Conservation (phyloP, 2,888 invertebrate species). For the Pheosia gnoma region DNA sequence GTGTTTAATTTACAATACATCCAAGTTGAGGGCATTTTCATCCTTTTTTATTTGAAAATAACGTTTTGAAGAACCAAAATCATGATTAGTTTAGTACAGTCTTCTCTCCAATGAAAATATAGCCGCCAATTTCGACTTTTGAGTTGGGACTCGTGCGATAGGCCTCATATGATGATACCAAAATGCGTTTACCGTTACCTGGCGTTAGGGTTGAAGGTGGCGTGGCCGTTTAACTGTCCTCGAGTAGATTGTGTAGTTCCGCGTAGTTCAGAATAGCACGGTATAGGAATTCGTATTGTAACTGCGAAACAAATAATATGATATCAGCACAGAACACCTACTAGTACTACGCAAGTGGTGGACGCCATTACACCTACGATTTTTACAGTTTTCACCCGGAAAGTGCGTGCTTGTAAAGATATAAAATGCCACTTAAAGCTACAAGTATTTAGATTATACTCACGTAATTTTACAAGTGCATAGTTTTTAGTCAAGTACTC, state of each 20-base stretch:
- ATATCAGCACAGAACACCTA: background rate
- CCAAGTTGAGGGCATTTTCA: background rate
- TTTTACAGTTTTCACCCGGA: too few species aligned
- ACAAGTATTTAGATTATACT: too few species aligned
- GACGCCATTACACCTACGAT: too few species aligned
- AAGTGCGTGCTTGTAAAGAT: too few species aligned
- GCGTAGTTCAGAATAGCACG: conserved; percentile 95
- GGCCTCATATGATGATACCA: conserved; percentile 1
- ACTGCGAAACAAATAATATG: conserved; percentile 80
- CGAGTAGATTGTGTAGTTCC: conserved; percentile 91
- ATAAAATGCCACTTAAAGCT: too few species aligned
- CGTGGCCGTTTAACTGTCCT: conserved; percentile 75
- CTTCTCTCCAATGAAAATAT: conserved; percentile 2
- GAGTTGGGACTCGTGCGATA: background rate
- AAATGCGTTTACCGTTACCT: background rate
- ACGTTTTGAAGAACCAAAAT: background rate
- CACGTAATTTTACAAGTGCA: too few species aligned
- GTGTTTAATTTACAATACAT: background rate
- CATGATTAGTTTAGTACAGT: background rate
- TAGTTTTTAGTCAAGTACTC: too few species aligned
- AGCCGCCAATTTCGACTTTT: background rate
- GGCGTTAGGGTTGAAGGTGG: background rate
- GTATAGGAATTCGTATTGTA: conserved; percentile 96
- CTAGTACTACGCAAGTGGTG: too few species aligned
- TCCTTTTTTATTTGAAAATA: background rate